Percentiles rank a stretch among this genome's conserved stretches.
Conservation (phyloP, 2,888 invertebrate species). For the Rambutsinella grinnellia region DNA sequence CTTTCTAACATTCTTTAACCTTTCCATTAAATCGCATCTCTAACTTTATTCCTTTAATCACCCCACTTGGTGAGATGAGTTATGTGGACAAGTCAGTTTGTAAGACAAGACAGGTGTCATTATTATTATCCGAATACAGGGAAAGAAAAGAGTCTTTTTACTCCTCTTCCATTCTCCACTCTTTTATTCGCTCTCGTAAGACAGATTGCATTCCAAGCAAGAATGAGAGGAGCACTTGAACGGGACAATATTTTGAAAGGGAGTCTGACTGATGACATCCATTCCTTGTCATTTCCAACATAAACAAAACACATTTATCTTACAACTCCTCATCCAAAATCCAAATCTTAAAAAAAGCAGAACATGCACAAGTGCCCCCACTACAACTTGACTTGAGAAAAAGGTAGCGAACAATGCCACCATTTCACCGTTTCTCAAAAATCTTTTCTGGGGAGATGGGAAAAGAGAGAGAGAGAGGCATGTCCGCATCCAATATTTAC, state of each 20-base stretch:
- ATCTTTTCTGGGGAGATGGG: no score
- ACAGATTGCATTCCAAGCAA: slow-evolving; percentile 14
- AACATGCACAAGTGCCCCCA: slow-evolving; percentile 54
- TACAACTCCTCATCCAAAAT: slow-evolving; percentile 19
- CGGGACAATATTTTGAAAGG: slow-evolving; percentile 47
- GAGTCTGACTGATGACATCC: slow-evolving; percentile 47
- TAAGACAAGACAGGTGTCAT: slow-evolving; percentile 45
- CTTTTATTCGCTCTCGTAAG: slow-evolving; percentile 13
- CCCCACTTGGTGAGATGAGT: slow-evolving; percentile 13
- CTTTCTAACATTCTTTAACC: no score
- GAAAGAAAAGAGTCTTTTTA: slow-evolving; percentile 24
- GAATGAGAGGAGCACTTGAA: slow-evolving; percentile 22
- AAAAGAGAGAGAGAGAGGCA: no score
- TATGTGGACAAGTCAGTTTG: slow-evolving; percentile 16
- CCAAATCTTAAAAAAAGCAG: slow-evolving; percentile 7
- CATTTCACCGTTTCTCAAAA: no score
- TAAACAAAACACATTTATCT: slow-evolving; percentile 46
- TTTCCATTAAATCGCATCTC: neutral
- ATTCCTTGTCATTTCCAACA: slow-evolving; percentile 50
- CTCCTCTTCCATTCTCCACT: slow-evolving; percentile 3
- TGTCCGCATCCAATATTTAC: no score
- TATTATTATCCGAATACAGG: no score
- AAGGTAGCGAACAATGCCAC: no score
- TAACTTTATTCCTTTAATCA: no score
- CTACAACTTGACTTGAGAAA: slow-evolving; percentile 25